These are phyloP conservation scores for Eupelmus urozonus DNA, from an alignment of 2,888 invertebrate genomes.

Conservation along the genomic window DNA sequence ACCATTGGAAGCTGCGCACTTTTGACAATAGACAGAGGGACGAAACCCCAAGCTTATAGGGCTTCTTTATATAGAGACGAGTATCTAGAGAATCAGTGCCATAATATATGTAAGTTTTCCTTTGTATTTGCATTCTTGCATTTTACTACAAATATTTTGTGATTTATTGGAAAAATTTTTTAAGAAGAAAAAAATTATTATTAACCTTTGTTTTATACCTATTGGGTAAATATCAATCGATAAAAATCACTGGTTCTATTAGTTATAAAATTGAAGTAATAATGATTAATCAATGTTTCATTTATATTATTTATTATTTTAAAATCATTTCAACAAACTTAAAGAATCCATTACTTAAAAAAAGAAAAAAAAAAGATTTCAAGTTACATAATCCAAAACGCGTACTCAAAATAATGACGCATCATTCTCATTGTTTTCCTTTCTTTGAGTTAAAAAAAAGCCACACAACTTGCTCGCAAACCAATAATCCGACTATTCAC, in stretches of 20 bases:
- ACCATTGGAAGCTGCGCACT: slow-evolving; percentile 83
- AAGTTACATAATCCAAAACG: too few relatives aligned
- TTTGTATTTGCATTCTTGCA: not conserved
- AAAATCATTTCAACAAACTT: too few relatives aligned
- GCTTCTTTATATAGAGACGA: slow-evolving; percentile 87
- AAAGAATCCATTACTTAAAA: too few relatives aligned
- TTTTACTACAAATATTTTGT: not conserved
- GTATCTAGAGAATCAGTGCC: slow-evolving; percentile 91
- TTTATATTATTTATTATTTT: too few relatives aligned
- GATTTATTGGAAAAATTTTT: not conserved
- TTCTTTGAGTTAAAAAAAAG: not conserved
- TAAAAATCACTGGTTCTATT: not conserved
- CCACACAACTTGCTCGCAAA: too few relatives aligned
- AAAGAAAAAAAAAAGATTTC: too few relatives aligned
- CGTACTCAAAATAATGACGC: too few relatives aligned
- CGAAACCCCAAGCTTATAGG: slow-evolving; percentile 87
- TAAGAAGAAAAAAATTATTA: not conserved
- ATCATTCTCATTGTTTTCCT: not conserved
- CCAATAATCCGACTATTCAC: too few relatives aligned
- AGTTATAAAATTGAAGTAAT: not conserved
- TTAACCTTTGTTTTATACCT: too few relatives aligned
- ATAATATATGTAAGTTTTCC: slow-evolving; percentile 80
- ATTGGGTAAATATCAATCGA: too few relatives aligned
- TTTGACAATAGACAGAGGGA: slow-evolving; percentile 85
- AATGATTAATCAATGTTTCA: too few relatives aligned